A percentile compares a stretch with the other conserved stretches of the same genome.
Conservation (phyloP, 64 coral and sea anemone species). For the Anthopleura sola region DNA sequence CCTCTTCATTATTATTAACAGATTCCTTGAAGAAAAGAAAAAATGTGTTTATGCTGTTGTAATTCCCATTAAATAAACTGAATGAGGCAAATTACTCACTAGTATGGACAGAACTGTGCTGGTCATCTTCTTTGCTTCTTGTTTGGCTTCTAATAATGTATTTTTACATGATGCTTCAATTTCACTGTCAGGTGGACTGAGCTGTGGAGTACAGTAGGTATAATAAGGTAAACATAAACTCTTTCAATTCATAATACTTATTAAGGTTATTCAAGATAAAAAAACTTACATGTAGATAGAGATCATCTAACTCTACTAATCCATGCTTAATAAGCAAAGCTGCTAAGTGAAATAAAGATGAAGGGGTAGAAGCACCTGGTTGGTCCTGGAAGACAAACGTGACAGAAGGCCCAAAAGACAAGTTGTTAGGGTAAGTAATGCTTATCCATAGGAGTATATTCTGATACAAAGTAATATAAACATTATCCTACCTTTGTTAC, state of each 20-base stretch:
- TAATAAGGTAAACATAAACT: too few relatives aligned
- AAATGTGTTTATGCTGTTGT: not conserved
- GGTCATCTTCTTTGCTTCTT: slow-evolving; percentile 92
- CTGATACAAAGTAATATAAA: too few relatives aligned
- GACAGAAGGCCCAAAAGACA: too few relatives aligned
- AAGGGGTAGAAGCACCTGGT: slow-evolving; percentile 74
- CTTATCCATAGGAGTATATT: not conserved
- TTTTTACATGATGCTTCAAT: slow-evolving; percentile 51
- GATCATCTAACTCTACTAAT: slow-evolving; percentile 66
- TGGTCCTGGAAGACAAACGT: slow-evolving; percentile 63
- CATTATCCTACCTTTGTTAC: too few relatives aligned
- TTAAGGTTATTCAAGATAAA: not conserved
- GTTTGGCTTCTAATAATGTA: slow-evolving; percentile 71
- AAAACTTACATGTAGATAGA: slow-evolving; percentile 77
- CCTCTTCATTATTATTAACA: slow-evolving; percentile 80
- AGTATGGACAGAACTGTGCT: slow-evolving; percentile 64
- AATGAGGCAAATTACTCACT: not conserved
- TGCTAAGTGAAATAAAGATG: slow-evolving; percentile 74
- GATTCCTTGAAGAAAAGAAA: slow-evolving; percentile 48
- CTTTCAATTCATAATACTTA: too few relatives aligned
- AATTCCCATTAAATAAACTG: not conserved
- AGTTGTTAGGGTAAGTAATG: too few relatives aligned
- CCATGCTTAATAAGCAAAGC: slow-evolving; percentile 86
- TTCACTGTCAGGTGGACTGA: slow-evolving; percentile 79
- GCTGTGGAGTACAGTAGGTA: slow-evolving; percentile 48